These are phyloP conservation scores for Drosophila affinis DNA, from an alignment of 2,888 invertebrate genomes.

Conservation along the genomic window DNA sequence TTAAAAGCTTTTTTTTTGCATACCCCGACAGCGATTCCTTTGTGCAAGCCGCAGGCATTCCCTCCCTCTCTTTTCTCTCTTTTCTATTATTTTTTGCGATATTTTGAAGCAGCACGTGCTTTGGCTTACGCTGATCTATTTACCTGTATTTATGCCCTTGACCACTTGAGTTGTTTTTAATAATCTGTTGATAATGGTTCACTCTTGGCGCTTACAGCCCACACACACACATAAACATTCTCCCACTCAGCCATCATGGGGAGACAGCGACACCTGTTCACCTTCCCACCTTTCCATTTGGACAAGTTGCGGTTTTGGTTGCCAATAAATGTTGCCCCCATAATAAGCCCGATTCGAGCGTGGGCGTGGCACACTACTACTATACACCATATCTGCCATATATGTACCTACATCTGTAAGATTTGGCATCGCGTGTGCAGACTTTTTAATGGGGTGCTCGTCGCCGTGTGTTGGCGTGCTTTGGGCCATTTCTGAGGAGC, in stretches of 20 bases:
- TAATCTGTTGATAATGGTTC: slow-evolving; percentile 62
- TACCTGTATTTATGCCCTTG: slow-evolving; percentile 24
- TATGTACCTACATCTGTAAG: slow-evolving; percentile 3
- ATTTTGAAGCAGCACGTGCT: slow-evolving; percentile 31
- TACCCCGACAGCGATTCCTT: not conserved
- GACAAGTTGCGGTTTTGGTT: slow-evolving; percentile 8
- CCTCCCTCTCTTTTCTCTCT: not conserved
- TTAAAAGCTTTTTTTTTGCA: not conserved
- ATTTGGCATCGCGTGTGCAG: slow-evolving; percentile 68
- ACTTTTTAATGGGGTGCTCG: slow-evolving; percentile 41
- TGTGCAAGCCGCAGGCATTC: not conserved
- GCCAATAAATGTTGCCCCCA: slow-evolving; percentile 34
- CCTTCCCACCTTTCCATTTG: slow-evolving; percentile 30
- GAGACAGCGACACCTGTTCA: slow-evolving; percentile 40
- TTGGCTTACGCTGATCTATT: slow-evolving; percentile 22
- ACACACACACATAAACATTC: slow-evolving; percentile 11
- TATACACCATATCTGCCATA: slow-evolving; percentile 15
- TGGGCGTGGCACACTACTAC: slow-evolving; percentile 49
- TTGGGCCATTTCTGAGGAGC: slow-evolving; percentile 53
- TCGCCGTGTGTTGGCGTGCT: slow-evolving; percentile 64
- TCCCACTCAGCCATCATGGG: not conserved
- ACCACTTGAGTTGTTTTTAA: slow-evolving; percentile 37
- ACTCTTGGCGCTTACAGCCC: slow-evolving; percentile 47
- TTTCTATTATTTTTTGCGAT: slow-evolving; percentile 4
- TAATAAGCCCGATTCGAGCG: slow-evolving; percentile 35